Percentiles rank a stretch among this genome's conserved stretches.
Evolutionary conservation across 2,797 vertebrate species (phyloP).

Genomic region (Hybognathus amarus): DNA sequence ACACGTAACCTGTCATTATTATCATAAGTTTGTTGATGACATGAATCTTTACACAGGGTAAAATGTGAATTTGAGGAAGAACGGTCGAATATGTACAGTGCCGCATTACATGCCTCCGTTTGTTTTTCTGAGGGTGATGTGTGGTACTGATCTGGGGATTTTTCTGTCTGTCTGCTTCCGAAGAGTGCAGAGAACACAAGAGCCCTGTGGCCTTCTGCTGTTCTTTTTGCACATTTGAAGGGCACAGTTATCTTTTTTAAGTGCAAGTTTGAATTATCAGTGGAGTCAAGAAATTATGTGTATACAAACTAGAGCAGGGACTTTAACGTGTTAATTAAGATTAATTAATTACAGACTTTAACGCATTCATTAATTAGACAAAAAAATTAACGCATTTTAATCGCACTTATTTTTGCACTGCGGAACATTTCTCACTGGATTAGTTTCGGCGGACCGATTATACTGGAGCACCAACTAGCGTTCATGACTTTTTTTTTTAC

Average conservation of each 20-base stretch:
- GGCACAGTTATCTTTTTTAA: background rate
- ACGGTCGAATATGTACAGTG: background rate
- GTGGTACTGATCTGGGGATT: slow-evolving; percentile 22
- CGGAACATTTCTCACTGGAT: too few species aligned
- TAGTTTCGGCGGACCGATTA: too few species aligned
- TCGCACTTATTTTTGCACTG: too few species aligned
- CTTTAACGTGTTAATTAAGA: too few species aligned
- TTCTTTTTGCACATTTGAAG: slow-evolving; percentile 26
- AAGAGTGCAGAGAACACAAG: slow-evolving; percentile 10
- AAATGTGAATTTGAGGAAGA: slow-evolving; percentile 1
- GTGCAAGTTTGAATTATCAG: background rate
- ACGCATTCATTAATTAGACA: too few species aligned
- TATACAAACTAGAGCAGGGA: too few species aligned
- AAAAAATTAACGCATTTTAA: too few species aligned
- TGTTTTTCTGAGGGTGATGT: slow-evolving; percentile 29
- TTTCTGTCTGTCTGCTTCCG: slow-evolving; percentile 35
- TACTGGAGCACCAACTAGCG: too few species aligned
- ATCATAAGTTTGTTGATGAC: background rate
- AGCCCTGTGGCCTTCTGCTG: slow-evolving; percentile 4
- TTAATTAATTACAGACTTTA: too few species aligned
- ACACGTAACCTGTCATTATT: background rate
- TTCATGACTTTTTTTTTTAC: too few species aligned
- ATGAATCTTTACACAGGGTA: background rate
- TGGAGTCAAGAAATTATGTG: too few species aligned
- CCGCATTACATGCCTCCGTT: slow-evolving; percentile 4